phyloP scores from a whole-genome alignment of 2,888 invertebrate species.

The Psylliodes chrysocephalus region DNA sequence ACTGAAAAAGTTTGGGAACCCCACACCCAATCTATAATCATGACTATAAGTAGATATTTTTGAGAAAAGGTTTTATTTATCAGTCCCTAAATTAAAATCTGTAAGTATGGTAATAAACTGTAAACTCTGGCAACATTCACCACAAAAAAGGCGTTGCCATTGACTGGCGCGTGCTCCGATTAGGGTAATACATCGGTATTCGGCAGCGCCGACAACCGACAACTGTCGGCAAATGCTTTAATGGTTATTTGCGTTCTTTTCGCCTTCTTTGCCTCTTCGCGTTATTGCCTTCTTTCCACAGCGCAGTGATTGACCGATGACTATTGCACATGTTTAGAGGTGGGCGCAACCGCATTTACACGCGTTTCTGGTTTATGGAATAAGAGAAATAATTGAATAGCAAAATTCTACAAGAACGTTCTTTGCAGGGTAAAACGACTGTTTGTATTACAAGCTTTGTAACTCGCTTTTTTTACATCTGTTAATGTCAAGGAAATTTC shows the following conservation, averaged over 20 bases:
- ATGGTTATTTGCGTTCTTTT: not conserved
- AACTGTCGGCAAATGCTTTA: not conserved
- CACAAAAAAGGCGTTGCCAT: constrained; percentile 2
- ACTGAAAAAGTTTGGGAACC: no score
- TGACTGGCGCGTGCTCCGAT: constrained; percentile 7
- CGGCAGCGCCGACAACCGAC: not conserved
- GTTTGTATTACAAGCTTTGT: no score
- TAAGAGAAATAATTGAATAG: no score
- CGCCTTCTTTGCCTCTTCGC: not conserved
- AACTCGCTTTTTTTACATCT: no score
- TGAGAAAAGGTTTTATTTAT: no score
- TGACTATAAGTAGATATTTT: no score
- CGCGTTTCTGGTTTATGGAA: no score
- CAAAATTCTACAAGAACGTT: no score
- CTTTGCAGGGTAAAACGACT: no score
- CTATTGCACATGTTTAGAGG: not conserved
- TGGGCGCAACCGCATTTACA: not conserved
- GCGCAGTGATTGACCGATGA: not conserved
- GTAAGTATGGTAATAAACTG: not conserved
- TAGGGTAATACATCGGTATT: constrained; percentile 1
- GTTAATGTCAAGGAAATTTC: no score
- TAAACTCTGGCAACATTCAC: not conserved
- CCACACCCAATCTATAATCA: no score
- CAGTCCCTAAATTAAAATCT: no score
- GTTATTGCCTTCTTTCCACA: not conserved